These are phyloP conservation scores for Melopsittacus undulatus DNA, from an alignment of 2,797 vertebrate genomes.

Conservation along the genomic window DNA sequence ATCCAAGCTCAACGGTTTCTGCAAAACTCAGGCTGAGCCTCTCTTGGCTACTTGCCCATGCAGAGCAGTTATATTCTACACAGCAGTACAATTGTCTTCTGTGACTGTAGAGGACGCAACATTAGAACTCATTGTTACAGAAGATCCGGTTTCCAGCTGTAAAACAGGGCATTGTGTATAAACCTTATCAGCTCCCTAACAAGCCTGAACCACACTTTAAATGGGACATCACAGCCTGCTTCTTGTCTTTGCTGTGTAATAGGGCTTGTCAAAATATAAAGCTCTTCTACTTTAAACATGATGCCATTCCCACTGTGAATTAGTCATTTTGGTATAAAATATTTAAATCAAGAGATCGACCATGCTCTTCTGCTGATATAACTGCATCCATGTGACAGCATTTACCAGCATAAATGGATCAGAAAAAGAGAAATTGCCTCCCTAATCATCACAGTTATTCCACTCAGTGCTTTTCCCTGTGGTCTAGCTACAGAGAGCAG, in stretches of 20 bases:
- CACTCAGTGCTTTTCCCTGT: neutral
- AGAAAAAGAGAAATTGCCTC: neutral
- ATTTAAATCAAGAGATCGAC: neutral
- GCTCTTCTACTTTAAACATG: neutral
- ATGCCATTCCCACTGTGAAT: neutral
- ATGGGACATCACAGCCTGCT: neutral
- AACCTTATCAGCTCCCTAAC: neutral
- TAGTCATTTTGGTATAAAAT: neutral
- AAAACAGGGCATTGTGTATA: neutral
- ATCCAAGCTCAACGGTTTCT: neutral
- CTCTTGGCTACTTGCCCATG: neutral
- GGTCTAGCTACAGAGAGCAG: neutral
- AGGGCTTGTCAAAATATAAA: slow-evolving; percentile 1
- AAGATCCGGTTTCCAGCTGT: neutral
- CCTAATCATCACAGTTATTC: neutral
- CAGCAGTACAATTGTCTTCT: neutral
- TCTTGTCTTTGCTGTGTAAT: neutral
- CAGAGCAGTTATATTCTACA: neutral
- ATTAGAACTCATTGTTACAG: neutral
- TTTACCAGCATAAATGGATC: neutral
- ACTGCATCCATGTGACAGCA: neutral
- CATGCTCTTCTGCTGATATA: neutral
- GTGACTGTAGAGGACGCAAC: neutral
- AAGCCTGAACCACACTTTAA: neutral
- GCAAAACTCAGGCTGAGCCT: neutral